Base-by-base conservation (phyloP, 1,140 invertebrate genomes). In the Drosophila eugracilis region DNA sequence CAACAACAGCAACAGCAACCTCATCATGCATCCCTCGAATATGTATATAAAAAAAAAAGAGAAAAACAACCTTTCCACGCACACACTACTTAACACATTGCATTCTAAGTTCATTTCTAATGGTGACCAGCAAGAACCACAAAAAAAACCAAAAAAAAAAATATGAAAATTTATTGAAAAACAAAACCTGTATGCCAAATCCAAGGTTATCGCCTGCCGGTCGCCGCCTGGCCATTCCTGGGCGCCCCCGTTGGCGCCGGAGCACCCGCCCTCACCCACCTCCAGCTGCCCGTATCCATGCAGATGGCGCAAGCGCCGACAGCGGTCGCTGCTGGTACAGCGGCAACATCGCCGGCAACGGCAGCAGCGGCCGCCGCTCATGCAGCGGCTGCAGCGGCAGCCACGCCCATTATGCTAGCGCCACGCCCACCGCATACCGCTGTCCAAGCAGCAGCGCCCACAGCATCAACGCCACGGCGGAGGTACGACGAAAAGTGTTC, bases 151-250 rank as follows among this genome's bases (percentile, higher is more conserved):
- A 34, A 5, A n/a, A 36, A 32, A 28, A 24, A 41, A 48, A 36
- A 48, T 21, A 59, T 41, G 36, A 55, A 47, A 55, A 41, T 30
- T 75, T 32, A 62, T 71, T 28, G 15, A 4, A 66, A 41, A 47
- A 21, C 44, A 4, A 66, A 41, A 47, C 28, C 44, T 65, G 57
- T 76, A 74, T 78, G 63, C 70, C 53, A 83, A 88, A 71, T 63
- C 67, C 44, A 91, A 91, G 93, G 93, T 92, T 93, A 94, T 92
- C 93, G 94, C 86, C 92, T 94, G 84, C 93, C 93, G 63, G 92
- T 93, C 59, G 78, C 89, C 45, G 83, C 90, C 45, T 91, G 91
- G 91, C 91, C 90, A 49, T 91, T 91, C 75, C 59, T 93, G 92
- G 92, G 92, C 91, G 92, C 86, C 49, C 88, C 90, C 21, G 55